These are phyloP conservation scores for Prietella phreatophila DNA, from an alignment of 2,113 vertebrate genomes.

Conservation along the genomic window DNA sequence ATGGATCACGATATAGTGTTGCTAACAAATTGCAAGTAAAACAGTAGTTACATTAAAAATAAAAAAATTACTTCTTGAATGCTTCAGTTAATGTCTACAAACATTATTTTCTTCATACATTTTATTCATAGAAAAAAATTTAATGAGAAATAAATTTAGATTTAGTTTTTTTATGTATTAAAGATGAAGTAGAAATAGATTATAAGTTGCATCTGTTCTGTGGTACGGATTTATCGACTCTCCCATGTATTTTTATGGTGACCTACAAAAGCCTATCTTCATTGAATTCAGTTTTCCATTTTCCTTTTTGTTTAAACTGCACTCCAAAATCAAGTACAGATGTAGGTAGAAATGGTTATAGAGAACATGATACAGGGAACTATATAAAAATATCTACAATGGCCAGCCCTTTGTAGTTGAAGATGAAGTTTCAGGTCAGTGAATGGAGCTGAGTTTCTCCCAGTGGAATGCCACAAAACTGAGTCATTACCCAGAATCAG, in stretches of 20 bases:
- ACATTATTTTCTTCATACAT: too few relatives aligned
- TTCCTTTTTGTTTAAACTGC: neutral
- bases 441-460: constrained; percentile 17
- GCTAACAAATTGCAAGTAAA: too few relatives aligned
- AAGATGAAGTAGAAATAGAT: too few relatives aligned
- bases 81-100: too few relatives aligned
- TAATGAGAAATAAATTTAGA: too few relatives aligned
- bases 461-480: constrained; percentile 22
- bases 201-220: neutral
- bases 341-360: neutral
- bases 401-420: neutral
- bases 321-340: neutral
- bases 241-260: neutral
- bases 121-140: neutral
- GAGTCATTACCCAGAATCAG: constrained; percentile 46
- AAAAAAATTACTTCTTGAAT: too few relatives aligned
- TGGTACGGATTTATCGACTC: neutral
- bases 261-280: neutral
- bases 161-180: too few relatives aligned
- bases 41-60: too few relatives aligned
- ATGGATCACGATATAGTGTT: too few relatives aligned
- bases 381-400: neutral
- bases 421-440: constrained; percentile 31
- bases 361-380: constrained; percentile 23
- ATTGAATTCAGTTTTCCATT: neutral